These are phyloP conservation scores for Agrotis exclamationis DNA, from an alignment of 2,888 invertebrate genomes.

Conservation along the genomic window DNA sequence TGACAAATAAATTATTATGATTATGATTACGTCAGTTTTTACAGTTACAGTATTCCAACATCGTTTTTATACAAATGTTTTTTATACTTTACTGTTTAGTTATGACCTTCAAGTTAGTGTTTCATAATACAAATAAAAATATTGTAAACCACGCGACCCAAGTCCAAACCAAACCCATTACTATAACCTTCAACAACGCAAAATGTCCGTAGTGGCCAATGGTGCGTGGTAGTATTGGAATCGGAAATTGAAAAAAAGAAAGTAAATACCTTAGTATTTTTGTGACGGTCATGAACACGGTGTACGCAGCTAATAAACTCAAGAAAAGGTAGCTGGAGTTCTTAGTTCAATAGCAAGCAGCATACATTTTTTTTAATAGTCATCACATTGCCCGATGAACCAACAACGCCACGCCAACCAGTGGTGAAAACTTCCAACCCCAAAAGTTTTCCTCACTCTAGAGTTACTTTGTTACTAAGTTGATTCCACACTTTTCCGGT, in stretches of 20 bases:
- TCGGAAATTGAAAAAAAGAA: background rate
- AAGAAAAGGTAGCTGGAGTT: background rate
- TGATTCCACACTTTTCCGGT: slow-evolving; percentile 81
- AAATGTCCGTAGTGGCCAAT: slow-evolving; percentile 32
- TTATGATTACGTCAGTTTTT: background rate
- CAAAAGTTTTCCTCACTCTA: slow-evolving; percentile 52
- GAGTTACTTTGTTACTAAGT: slow-evolving; percentile 62
- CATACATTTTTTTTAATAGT: no score
- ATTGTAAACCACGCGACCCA: slow-evolving; percentile 4
- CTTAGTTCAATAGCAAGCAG: background rate
- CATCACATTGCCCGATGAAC: background rate
- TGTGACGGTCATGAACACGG: background rate
- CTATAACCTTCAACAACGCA: slow-evolving; percentile 18
- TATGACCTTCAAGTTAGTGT: slow-evolving; percentile 5
- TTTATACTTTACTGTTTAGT: background rate
- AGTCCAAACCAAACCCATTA: slow-evolving; percentile 10
- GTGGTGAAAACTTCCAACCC: slow-evolving; percentile 20
- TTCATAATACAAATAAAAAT: slow-evolving; percentile 17
- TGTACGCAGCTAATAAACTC: no score
- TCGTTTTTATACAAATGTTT: background rate
- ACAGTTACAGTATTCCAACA: background rate
- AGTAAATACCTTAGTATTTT: background rate
- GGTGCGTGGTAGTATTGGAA: slow-evolving; percentile 20
- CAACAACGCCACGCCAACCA: slow-evolving; percentile 25
- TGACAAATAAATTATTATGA: no score